phyloP scores from a whole-genome alignment of 2,888 invertebrate species.

The Blastobasis adustella region DNA sequence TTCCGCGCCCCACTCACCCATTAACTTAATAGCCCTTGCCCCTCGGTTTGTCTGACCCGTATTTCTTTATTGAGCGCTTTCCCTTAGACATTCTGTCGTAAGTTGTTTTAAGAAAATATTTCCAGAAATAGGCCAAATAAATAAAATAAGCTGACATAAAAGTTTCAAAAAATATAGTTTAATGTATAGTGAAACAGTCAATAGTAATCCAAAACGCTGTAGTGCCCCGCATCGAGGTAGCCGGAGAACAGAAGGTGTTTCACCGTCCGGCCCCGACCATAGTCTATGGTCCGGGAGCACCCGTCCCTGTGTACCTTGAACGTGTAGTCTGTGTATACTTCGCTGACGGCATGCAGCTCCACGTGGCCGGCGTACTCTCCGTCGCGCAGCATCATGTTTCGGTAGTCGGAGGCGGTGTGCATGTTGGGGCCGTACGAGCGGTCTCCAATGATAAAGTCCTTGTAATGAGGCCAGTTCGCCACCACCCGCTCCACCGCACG shows the following conservation, averaged over 20 bases:
- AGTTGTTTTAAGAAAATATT: too few relatives aligned
- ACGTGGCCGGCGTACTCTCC: conserved; percentile 63
- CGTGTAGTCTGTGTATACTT: conserved; percentile 46
- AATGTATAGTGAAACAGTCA: neutral
- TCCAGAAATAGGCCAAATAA: too few relatives aligned
- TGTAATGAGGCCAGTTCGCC: conserved; percentile 50
- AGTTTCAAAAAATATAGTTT: too few relatives aligned
- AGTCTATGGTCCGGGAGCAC: conserved; percentile 46
- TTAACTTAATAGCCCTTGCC: too few relatives aligned
- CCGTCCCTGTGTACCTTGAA: conserved; percentile 52
- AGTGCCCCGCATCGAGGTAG: conserved; percentile 56
- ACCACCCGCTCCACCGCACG: conserved; percentile 49
- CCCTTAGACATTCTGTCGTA: too few relatives aligned
- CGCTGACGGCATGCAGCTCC: conserved; percentile 53
- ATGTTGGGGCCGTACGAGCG: conserved; percentile 44
- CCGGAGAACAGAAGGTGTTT: conserved; percentile 61
- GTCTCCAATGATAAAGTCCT: conserved; percentile 60
- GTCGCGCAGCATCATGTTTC: conserved; percentile 47
- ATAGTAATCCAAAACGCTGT: conserved; percentile 47
- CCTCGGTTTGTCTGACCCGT: too few relatives aligned
- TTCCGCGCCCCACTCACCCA: too few relatives aligned
- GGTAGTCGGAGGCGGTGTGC: conserved; percentile 34
- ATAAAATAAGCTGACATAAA: too few relatives aligned
- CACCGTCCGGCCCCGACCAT: conserved; percentile 42
- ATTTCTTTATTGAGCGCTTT: too few relatives aligned